Conservation (phyloP, 2,888 invertebrate species). For the Plemyria rubiginata region DNA sequence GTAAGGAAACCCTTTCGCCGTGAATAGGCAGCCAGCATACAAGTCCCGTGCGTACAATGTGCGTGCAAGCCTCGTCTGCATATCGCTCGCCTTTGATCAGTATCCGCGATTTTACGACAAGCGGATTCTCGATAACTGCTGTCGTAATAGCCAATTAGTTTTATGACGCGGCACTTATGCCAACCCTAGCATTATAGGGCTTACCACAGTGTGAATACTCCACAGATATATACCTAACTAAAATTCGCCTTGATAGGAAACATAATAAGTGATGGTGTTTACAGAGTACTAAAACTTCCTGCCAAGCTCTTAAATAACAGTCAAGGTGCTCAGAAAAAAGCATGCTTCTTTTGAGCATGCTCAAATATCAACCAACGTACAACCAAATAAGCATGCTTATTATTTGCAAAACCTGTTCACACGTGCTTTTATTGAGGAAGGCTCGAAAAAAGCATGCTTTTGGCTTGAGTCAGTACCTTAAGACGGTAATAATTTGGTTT, state of each 20-base stretch:
- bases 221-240: conserved; percentile 11
- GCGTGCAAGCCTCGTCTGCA: conserved; percentile 42
- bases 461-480: too few relatives aligned
- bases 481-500: too few relatives aligned
- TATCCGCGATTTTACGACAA: conserved; percentile 50
- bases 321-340: too few relatives aligned
- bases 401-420: too few relatives aligned
- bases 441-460: too few relatives aligned
- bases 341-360: too few relatives aligned
- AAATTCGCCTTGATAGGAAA: background rate
- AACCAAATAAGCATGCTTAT: too few relatives aligned
- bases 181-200: conserved; percentile 41
- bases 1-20: conserved; percentile 7
- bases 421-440: too few relatives aligned
- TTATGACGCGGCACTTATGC: conserved; percentile 52
- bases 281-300: background rate
- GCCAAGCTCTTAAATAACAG: too few relatives aligned
- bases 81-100: conserved; percentile 53
- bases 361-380: too few relatives aligned
- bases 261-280: background rate
- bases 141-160: conserved; percentile 60
- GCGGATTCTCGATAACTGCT: conserved; percentile 51
- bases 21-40: conserved; percentile 8
- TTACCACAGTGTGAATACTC: conserved; percentile 21
- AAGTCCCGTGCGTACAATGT: conserved; percentile 25